These are phyloP conservation scores for Drosophila nikananu DNA, from an alignment of 1,140 invertebrate species.

Conservation along the genomic window DNA sequence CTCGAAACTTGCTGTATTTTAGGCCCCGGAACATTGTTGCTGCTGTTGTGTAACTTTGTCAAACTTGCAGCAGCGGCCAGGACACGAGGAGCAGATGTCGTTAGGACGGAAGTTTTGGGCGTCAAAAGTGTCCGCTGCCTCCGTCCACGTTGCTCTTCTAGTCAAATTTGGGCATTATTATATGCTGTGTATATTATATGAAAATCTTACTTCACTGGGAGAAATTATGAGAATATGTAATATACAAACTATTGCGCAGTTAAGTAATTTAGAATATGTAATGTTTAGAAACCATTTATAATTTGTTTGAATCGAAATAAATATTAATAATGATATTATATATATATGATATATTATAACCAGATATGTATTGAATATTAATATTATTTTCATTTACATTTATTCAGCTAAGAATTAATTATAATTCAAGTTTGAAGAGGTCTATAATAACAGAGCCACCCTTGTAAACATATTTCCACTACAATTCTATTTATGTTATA, in stretches of 20 bases:
- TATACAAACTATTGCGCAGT: not conserved
- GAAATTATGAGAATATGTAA: not conserved
- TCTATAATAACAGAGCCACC: not conserved
- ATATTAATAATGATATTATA: too few relatives aligned
- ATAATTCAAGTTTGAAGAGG: rapidly evolving
- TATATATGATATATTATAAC: too few relatives aligned
- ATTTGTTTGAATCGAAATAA: not conserved
- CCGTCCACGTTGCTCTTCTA: conserved; percentile 24
- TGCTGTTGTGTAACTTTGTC: conserved; percentile 64
- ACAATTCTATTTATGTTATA: not conserved
- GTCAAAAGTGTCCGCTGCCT: conserved; percentile 5
- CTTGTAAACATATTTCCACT: not conserved
- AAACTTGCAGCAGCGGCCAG: conserved; percentile 54
- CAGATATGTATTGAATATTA: not conserved
- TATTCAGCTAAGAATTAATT: not conserved
- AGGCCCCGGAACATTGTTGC: not conserved
- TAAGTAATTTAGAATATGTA: not conserved
- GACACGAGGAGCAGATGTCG: conserved; percentile 24
- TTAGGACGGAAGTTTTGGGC: conserved; percentile 58
- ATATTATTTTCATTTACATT: not conserved
- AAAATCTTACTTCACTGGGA: not conserved
- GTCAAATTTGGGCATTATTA: conserved; percentile 62
- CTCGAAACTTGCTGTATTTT: conserved; percentile 8
- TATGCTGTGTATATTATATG: conserved; percentile 18
- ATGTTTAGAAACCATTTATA: not conserved